Conservation (phyloP, 2,888 invertebrate species). For the Ornithoptera alexandrae region DNA sequence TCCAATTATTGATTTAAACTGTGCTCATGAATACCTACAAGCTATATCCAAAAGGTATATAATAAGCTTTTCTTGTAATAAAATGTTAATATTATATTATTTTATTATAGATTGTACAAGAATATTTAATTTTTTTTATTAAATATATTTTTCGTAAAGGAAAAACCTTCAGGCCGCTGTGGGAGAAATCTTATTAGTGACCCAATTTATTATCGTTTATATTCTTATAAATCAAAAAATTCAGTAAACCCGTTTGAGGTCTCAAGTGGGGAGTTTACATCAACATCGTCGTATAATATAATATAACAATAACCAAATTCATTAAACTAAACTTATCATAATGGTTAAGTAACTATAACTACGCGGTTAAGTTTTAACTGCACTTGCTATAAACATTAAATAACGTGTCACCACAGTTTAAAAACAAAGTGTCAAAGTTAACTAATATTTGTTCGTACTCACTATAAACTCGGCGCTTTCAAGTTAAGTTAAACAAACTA, state of each 20-base stretch:
- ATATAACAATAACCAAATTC: neutral
- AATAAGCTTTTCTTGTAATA: neutral
- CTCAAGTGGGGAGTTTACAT: neutral
- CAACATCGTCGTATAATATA: neutral
- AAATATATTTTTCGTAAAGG: no score
- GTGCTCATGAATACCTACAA: constrained; percentile 29
- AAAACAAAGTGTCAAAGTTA: constrained; percentile 28
- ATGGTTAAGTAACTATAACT: neutral
- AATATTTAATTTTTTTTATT: no score
- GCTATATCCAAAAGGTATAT: neutral
- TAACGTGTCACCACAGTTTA: constrained; percentile 16
- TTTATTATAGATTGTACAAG: no score
- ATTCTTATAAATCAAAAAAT: no score
- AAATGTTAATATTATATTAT: no score
- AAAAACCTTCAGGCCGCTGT: no score
- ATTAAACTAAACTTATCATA: neutral
- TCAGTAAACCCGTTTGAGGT: no score
- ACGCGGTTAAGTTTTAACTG: neutral
- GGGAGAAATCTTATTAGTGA: no score
- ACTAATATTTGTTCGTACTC: constrained; percentile 28
- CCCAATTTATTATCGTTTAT: no score
- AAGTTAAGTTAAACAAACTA: constrained; percentile 30
- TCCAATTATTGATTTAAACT: constrained; percentile 49
- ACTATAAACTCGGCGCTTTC: constrained; percentile 27
- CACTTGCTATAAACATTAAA: constrained; percentile 5